Conservation (phyloP, 2,888 invertebrate genomes). For the Parasteatoda lunata region DNA sequence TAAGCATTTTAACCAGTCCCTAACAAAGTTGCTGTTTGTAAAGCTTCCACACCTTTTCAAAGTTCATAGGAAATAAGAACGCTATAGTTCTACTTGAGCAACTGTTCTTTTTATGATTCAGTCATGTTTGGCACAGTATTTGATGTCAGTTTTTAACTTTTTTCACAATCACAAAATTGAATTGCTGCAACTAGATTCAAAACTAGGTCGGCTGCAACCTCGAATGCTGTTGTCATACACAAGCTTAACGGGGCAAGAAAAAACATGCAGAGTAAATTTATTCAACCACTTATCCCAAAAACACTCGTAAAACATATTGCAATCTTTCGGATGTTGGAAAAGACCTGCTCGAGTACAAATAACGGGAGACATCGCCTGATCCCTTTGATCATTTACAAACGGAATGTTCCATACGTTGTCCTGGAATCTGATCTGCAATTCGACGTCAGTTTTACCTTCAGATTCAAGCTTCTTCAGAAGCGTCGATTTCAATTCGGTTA, state of each 20-base stretch:
- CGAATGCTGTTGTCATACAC: constrained; percentile 84
- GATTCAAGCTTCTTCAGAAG: background rate
- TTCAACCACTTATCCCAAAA: constrained; percentile 86
- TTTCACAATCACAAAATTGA: background rate
- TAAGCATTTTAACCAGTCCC: no score
- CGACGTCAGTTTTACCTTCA: constrained; percentile 23
- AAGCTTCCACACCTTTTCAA: no score
- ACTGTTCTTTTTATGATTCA: background rate
- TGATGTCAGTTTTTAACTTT: background rate
- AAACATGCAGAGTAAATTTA: constrained; percentile 83
- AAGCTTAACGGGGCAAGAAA: constrained; percentile 86
- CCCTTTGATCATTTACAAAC: constrained; percentile 39
- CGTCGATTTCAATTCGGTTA: constrained; percentile 21
- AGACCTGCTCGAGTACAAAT: constrained; percentile 78
- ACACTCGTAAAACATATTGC: constrained; percentile 88
- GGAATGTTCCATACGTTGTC: constrained; percentile 58
- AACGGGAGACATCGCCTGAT: constrained; percentile 56
- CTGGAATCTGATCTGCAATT: constrained; percentile 48
- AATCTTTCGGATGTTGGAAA: constrained; percentile 83
- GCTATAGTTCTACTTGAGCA: background rate
- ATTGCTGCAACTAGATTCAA: constrained; percentile 82
- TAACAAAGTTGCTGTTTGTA: no score
- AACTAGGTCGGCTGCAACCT: constrained; percentile 89
- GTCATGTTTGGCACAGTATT: background rate
- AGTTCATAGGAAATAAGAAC: no score